Conservation (phyloP, 2,113 vertebrate species). For the Buteo buteo region DNA sequence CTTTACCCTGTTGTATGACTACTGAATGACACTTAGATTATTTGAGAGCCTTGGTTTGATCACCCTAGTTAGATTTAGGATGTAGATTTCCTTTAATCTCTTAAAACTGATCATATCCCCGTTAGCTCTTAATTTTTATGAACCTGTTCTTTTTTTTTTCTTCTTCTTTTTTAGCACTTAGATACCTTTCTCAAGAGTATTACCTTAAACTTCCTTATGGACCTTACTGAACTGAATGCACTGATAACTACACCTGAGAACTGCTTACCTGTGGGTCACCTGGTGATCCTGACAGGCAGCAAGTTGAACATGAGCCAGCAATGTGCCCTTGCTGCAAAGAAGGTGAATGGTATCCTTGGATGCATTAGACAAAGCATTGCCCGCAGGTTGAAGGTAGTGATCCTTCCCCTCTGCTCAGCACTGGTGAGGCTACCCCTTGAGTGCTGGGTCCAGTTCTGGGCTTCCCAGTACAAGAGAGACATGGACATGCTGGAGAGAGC, state of each 20-base stretch:
- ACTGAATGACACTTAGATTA: neutral
- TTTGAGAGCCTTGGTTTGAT: neutral
- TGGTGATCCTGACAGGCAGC: neutral
- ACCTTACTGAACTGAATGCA: neutral
- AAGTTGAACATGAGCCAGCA: neutral
- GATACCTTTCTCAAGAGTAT: neutral
- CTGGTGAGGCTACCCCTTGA: neutral
- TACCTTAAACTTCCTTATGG: neutral
- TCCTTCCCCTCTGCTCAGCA: neutral
- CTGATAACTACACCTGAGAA: neutral
- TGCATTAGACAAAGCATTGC: neutral
- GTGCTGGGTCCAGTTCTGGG: neutral
- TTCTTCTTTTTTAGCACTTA: neutral
- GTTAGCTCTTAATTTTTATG: neutral
- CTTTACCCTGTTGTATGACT: neutral
- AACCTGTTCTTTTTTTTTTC: neutral
- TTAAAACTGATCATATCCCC: neutral
- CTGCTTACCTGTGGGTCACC: neutral
- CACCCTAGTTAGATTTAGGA: neutral
- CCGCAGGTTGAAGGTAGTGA: neutral
- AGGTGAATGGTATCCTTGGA: neutral
- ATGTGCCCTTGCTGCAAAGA: fast-evolving
- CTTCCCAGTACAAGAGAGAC: neutral
- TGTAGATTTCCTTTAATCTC: neutral
- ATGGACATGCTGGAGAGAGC: neutral